Conservation (phyloP, 2,113 vertebrate species). For the Dasyprocta punctata region DNA sequence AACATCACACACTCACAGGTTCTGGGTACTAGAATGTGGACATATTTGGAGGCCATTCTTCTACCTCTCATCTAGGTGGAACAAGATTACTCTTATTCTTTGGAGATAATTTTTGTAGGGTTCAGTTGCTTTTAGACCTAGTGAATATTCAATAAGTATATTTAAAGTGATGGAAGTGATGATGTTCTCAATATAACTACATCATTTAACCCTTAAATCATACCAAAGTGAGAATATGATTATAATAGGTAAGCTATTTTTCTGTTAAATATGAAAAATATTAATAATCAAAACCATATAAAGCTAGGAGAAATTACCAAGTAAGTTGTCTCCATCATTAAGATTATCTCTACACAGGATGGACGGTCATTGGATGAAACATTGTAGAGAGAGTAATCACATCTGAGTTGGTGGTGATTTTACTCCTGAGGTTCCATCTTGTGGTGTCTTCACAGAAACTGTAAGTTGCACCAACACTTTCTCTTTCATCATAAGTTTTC, state of each 20-base stretch:
- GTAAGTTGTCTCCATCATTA: background rate
- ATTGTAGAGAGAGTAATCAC: background rate
- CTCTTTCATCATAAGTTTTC: background rate
- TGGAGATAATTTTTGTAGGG: background rate
- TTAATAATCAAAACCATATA: background rate
- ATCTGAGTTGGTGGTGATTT: background rate
- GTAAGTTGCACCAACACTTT: background rate
- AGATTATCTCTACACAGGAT: background rate
- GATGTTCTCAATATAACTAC: background rate
- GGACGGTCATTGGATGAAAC: background rate
- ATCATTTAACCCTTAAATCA: background rate
- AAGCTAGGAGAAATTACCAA: background rate
- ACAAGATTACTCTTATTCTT: background rate
- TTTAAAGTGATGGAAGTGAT: background rate
- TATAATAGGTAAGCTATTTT: background rate
- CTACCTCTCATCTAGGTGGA: background rate
- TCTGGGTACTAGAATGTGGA: background rate
- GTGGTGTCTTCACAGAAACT: background rate
- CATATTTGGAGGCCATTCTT: background rate
- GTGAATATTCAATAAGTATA: background rate
- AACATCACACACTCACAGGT: background rate
- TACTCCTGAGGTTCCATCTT: background rate
- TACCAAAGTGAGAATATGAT: background rate
- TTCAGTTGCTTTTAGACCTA: background rate
- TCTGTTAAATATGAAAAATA: background rate